Base-by-base conservation (phyloP, 2,113 vertebrate genomes). In the Riparia riparia region DNA sequence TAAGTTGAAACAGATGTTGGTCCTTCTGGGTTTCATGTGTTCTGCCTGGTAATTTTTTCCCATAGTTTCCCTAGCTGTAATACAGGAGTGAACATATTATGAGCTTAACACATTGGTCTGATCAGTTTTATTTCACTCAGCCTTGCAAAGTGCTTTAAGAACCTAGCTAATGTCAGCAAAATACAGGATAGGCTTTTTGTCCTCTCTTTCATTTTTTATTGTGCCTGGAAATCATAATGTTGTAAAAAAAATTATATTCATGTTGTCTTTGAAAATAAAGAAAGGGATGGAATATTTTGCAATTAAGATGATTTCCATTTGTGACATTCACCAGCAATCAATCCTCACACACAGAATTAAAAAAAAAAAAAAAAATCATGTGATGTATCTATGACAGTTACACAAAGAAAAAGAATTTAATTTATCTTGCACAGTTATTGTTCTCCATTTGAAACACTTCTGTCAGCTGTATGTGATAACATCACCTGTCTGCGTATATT, bases 381-480 rank as follows among this genome's bases (percentile, higher is more conserved):
- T 47, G 66, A 73, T 16, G 22, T 26, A 70, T 74, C 39, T 63
- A 18, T 57, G 90, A 90, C 56, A 93, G 68, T 73, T 83, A 28
- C 51, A 80, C 42, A 93, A 61, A 68, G 60, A 92, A 73, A 90
- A 95, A 70, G 63, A 12, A 69, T 84, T 86, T 68, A 28, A 76
- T 94, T 91, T 90, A 39, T 77, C 63, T 80, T 53, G 17, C 25
- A 53, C 9, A 26, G 50, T n/a, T 90, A 81, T 34, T 73, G 74
- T 88, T 94, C 57, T 85, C 81, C 22, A 32, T 82, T 82, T 85
- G 60, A 91, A 93, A 60, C 44, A 68, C 17, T 82, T 86, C 15
- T 74, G 25, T 82, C 81, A 89, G 44, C 24, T 45, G 16, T 58
- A 49, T 47, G 32, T 34, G 74, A 39, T 58, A 93, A 41, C 14